Conservation (phyloP, 2,888 invertebrate species). For the Malthinus flaveolus region DNA sequence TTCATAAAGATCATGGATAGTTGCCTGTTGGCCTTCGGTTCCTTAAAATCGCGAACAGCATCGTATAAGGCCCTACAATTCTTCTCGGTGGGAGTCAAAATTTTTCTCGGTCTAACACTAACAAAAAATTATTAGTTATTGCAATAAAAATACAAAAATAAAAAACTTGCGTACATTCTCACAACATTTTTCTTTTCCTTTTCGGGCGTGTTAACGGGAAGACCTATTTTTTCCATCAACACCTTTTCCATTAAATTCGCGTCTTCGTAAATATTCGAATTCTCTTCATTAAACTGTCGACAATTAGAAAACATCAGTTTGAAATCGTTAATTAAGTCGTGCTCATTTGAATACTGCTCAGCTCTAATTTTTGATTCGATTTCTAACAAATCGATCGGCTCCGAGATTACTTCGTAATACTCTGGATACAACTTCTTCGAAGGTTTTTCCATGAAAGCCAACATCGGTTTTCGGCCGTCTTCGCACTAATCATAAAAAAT, state of each 20-base stretch:
- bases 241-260: slow-evolving; percentile 86
- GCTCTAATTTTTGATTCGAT: slow-evolving; percentile 90
- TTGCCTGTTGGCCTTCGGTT: slow-evolving; percentile 82
- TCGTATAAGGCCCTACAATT: slow-evolving; percentile 87
- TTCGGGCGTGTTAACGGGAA: slow-evolving; percentile 53
- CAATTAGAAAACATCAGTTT: slow-evolving; percentile 97
- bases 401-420: slow-evolving; percentile 91
- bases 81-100: slow-evolving; percentile 66
- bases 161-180: slow-evolving; percentile 13
- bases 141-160: slow-evolving; percentile 6
- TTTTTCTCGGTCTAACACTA: slow-evolving; percentile 55
- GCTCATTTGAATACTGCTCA: slow-evolving; percentile 79
- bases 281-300: slow-evolving; percentile 94
- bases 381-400: slow-evolving; percentile 93
- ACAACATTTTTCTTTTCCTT: slow-evolving; percentile 52
- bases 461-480: slow-evolving; percentile 83
- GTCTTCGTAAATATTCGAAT: slow-evolving; percentile 93
- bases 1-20: slow-evolving; percentile 94
- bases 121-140: slow-evolving; percentile 19
- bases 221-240: slow-evolving; percentile 79
- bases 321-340: slow-evolving; percentile 85
- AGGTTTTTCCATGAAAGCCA: slow-evolving; percentile 95
- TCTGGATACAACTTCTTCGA: slow-evolving; percentile 93
- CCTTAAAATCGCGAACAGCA: slow-evolving; percentile 85
- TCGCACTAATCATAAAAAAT: slow-evolving; percentile 58